Percentiles rank a stretch among this genome's conserved stretches.
These are phyloP conservation scores for Apaloderma vittatum DNA, from an alignment of 2,113 vertebrate species.

Conservation along the genomic window DNA sequence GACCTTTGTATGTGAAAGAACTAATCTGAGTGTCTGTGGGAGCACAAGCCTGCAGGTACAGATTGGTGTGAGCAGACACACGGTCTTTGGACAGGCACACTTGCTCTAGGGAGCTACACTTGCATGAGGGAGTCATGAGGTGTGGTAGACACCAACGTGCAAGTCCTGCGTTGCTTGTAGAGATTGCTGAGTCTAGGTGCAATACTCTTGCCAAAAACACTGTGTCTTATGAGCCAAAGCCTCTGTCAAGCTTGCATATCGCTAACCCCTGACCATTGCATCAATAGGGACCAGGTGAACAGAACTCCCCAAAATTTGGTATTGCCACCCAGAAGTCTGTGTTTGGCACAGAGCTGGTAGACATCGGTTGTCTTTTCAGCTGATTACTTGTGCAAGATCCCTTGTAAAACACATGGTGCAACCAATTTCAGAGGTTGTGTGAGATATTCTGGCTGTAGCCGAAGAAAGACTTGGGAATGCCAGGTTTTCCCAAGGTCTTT, in stretches of 20 bases:
- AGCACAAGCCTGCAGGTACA: background rate
- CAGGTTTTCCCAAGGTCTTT: background rate
- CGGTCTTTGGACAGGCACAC: too few species aligned
- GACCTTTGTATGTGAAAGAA: background rate
- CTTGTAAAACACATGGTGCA: background rate
- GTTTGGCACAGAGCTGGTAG: background rate
- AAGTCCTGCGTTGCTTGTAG: background rate
- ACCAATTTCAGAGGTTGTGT: background rate
- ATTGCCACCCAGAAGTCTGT: background rate
- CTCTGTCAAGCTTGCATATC: background rate
- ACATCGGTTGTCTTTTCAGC: background rate
- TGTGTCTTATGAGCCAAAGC: background rate
- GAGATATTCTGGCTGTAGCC: background rate
- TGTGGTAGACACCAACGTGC: accelerated
- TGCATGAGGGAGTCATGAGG: background rate
- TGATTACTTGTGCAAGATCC: background rate
- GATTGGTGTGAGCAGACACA: background rate
- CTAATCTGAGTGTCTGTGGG: background rate
- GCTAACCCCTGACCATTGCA: background rate
- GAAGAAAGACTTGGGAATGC: background rate
- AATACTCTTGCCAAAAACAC: accelerated
- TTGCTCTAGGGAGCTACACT: background rate
- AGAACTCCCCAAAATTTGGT: background rate
- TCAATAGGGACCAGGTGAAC: too few species aligned
- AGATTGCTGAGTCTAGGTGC: background rate